phyloP scores from a whole-genome alignment of 2,113 vertebrate genomes.

The Aleadryas rufinucha region DNA sequence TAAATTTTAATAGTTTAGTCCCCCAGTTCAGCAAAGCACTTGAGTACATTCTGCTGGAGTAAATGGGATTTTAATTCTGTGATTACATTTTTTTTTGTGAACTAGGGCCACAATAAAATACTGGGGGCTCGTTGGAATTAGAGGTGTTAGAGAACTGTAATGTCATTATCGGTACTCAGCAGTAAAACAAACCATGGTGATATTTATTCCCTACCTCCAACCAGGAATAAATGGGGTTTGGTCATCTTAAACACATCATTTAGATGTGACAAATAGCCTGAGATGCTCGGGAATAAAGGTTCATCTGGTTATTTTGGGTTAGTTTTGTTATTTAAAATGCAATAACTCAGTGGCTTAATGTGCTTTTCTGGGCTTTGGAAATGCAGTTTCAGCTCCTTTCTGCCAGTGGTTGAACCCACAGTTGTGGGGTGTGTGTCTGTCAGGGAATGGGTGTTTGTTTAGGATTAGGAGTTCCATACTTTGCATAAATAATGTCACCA shows the following conservation, averaged over 20 bases:
- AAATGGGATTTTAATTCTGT: conserved; percentile 25
- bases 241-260: not conserved
- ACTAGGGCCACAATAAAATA: not conserved
- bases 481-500: not conserved
- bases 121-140: not conserved
- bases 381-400: not conserved
- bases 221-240: not conserved
- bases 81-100: not conserved
- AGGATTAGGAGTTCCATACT: not conserved
- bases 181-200: not conserved
- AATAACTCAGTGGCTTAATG: not conserved
- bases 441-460: rapidly evolving
- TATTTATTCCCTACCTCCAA: not conserved
- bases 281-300: not conserved
- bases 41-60: not conserved
- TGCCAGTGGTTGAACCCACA: not conserved
- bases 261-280: not conserved
- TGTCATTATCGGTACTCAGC: not conserved
- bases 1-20: not conserved
- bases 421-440: not conserved
- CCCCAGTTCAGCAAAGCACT: conserved; percentile 15
- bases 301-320: not conserved
- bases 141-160: not conserved
- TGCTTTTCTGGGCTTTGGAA: not conserved
- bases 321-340: not conserved